Evolutionary conservation across 1,140 invertebrate species (phyloP), one percentile per base, ranked within the genome.

Genomic region (Monomorium pharaonis): DNA sequence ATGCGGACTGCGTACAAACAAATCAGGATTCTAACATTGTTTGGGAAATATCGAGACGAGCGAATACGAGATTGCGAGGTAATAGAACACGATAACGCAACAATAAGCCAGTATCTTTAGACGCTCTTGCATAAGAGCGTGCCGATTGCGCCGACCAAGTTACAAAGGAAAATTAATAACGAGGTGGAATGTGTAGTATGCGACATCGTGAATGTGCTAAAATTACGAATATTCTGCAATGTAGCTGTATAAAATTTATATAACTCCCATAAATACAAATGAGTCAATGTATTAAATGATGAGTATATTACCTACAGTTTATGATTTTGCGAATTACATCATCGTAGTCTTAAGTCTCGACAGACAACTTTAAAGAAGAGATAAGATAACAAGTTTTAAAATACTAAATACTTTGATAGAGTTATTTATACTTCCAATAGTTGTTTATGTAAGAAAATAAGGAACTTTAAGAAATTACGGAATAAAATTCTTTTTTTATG

Each of bases 111-210:
- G 78, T 83, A 83, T 83, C 78, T 74, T 83, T 83, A 83, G 51
- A 83, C 12, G 51, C 42, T 83, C 18, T 83, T 72, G 67, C 78
- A 62, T 58, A 83, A 83, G 51, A 74, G 67, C 27, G 18, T 51
- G 78, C 24, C 63, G 37, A 3, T 70, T 21, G 47, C 27, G 18
- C 18, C 42, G 54, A 58, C 24, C 27, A 60, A 74, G 7, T 60
- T 58, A 74, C 51, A 83, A 58, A 58, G 67, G 54, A 54, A 56
- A 88, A 88, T 88, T 84, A 88, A 88, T 85, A 84, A 88, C 5
- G 37, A 77, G 9, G 3, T 30, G 9, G 44, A 33, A 58, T 30
- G n/a, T 3, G 44, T 63, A 12, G 21, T n/a, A n/a, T 44, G 21
- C 3, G 49, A 47, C 54, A 21, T 81, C 65, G 70, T 54, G 77